phyloP scores from a whole-genome alignment of 2,888 invertebrate species.

The Malthinus flaveolus region DNA sequence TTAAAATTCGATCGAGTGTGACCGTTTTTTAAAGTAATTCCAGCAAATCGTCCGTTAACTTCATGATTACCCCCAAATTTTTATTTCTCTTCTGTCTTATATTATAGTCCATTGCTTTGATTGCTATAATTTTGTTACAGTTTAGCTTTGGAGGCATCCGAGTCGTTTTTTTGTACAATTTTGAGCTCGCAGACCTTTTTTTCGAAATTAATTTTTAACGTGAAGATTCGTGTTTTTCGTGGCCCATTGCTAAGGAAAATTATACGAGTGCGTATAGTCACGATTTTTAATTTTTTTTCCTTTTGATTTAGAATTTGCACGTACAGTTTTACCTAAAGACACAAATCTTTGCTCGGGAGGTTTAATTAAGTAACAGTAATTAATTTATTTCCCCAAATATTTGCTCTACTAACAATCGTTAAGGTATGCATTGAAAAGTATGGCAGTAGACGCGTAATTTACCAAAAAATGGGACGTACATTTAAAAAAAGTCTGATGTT shows the following conservation, averaged over 20 bases:
- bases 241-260: constrained; percentile 22
- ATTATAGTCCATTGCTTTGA: constrained; percentile 19
- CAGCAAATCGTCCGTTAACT: constrained; percentile 17
- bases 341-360: not conserved
- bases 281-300: constrained; percentile 11
- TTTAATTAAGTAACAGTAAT: not conserved
- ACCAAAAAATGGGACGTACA: no score
- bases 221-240: constrained; percentile 24
- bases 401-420: no score
- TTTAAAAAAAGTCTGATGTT: no score
- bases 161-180: not conserved
- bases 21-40: constrained; percentile 11
- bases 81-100: constrained; percentile 9
- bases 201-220: not conserved
- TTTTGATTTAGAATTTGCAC: not conserved
- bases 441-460: no score
- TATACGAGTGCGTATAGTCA: constrained; percentile 24
- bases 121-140: constrained; percentile 19
- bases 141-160: constrained; percentile 9
- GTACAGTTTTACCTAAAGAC: constrained; percentile 8
- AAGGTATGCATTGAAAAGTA: no score
- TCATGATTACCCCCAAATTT: constrained; percentile 19
- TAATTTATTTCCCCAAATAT: no score
- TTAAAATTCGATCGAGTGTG: constrained; percentile 18
- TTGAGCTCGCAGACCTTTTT: not conserved